Evolutionary conservation across 2,888 invertebrate species (phyloP), one percentile per base, ranked within the genome.

Genomic region (Athalia circularis): DNA sequence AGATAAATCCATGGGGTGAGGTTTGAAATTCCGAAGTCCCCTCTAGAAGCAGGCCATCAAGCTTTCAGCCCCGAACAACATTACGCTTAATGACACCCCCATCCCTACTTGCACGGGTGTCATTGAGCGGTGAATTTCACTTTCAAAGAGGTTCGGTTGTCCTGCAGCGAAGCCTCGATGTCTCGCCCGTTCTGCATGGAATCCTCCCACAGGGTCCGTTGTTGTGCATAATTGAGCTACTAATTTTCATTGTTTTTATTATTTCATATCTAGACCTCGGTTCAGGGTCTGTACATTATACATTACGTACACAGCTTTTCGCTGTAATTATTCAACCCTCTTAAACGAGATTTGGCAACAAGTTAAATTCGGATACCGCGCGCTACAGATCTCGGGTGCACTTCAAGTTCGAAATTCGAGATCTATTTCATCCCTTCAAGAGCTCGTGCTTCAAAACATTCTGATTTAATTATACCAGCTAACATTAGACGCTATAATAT

Each of bases 11-110:
- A 4, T 4, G 54, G 43, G 65, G 48, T n/a, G n/a, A 13, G 47
- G 13, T 9, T 11, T 6, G 47, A 52, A 47, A 72, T 72, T 59
- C 72, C 59, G 11, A 47, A 59, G 70, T 57, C 59, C 47, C 5
- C 57, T 47, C 59, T 59, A 11, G 59, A 72, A 45, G 59, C 45
- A 57, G 72, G 59, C 52, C 68, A 72, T 72, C 72, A 72, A 47
- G 72, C 59, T 72, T 59, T 72, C 72, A 59, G 72, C 72, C 45
- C 13, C 57, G 72, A 59, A 72, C 72, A 59, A 72, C 72, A 47
- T 72, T 59, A 72, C 57, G 52, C 68, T 43, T 68, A 68, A 68
- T 52, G 68, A 59, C 57, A 45, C 45, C 47, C 29, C 59, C 45
- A 13, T 72, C 45, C 45, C 8, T 47, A 9, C 47, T 43, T 59